phyloP scores from a whole-genome alignment of 37 sponge, comb jelly and placozoan genomes.

The Diacarnus erythraeanus region DNA sequence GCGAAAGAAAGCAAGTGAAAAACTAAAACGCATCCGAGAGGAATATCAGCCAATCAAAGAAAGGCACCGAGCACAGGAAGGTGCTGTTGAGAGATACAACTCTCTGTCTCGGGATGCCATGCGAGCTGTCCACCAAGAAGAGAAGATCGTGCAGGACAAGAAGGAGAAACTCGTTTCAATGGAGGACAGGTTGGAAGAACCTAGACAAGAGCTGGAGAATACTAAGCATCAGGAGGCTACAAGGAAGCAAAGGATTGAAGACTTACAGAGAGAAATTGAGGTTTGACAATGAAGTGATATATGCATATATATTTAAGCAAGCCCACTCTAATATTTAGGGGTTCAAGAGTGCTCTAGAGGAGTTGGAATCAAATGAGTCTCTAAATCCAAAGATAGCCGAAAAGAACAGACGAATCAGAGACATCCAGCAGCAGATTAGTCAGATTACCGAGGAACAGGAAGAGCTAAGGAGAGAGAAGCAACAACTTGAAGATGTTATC shows the following conservation, averaged over 20 bases:
- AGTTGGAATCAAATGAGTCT: conserved; percentile 28
- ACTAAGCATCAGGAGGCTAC: conserved; percentile 57
- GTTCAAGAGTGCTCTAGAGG: conserved; percentile 33
- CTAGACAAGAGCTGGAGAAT: conserved; percentile 63
- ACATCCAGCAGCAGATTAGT: conserved; percentile 18
- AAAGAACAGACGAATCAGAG: conserved; percentile 14
- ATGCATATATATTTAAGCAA: too few relatives aligned
- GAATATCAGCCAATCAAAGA: conserved; percentile 41
- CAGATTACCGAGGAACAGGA: conserved; percentile 1
- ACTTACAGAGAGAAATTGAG: conserved; percentile 49
- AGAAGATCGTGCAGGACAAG: conserved; percentile 19
- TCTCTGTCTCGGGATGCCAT: not conserved
- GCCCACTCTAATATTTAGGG: conserved; percentile 13
- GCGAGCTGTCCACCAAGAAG: not conserved
- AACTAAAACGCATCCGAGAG: conserved; percentile 32
- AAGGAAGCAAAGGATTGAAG: conserved; percentile 36
- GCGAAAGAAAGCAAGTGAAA: conserved; percentile 37
- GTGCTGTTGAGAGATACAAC: conserved; percentile 9
- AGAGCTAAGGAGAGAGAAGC: conserved; percentile 8
- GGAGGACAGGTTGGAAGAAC: conserved; percentile 61
- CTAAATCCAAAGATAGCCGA: conserved; percentile 13
- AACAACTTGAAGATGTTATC: conserved; percentile 5
- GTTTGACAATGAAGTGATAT: too few relatives aligned
- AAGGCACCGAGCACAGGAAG: conserved; percentile 38
- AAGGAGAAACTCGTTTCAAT: conserved; percentile 35